Conservation (phyloP, 2,797 vertebrate genomes). For the Knipowitschia caucasica region DNA sequence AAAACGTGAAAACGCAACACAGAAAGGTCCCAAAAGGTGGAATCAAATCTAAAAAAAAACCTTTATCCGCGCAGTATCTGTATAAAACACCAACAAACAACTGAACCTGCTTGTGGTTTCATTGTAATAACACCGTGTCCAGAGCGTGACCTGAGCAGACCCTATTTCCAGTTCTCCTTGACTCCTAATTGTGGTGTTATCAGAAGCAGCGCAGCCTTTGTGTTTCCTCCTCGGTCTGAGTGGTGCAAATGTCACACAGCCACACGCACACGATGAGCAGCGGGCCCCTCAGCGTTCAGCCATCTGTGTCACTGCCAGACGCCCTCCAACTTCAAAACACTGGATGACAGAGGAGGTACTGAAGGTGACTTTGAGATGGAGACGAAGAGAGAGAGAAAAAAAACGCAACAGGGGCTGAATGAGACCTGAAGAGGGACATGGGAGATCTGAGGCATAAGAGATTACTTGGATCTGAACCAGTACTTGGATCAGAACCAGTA, state of each 20-base stretch:
- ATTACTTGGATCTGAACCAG: too few species aligned
- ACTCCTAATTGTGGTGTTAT: conserved; percentile 15
- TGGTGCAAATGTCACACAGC: conserved; percentile 22
- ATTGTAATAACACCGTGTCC: conserved; percentile 8
- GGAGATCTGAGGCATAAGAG: too few species aligned
- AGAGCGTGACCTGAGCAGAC: conserved; percentile 28
- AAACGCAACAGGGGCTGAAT: too few species aligned
- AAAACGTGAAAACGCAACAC: too few species aligned
- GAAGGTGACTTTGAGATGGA: conserved; percentile 33
- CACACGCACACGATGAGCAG: conserved; percentile 10
- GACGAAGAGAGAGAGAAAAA: not conserved
- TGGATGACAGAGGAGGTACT: conserved; percentile 32
- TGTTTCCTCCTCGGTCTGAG: conserved; percentile 4
- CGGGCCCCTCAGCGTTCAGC: conserved; percentile 18
- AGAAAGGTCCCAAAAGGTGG: too few species aligned
- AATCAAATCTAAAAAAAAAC: too few species aligned
- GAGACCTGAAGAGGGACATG: not conserved
- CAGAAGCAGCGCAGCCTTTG: conserved; percentile 13
- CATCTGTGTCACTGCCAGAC: conserved; percentile 22
- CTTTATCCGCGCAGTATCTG: too few species aligned
- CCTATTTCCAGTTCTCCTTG: conserved; percentile 14
- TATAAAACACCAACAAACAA: too few species aligned
- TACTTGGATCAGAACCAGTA: too few species aligned
- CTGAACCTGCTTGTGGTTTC: not conserved
- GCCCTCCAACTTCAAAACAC: conserved; percentile 32